Conservation (phyloP, 1,140 invertebrate genomes). For the Drosophila serrata region DNA sequence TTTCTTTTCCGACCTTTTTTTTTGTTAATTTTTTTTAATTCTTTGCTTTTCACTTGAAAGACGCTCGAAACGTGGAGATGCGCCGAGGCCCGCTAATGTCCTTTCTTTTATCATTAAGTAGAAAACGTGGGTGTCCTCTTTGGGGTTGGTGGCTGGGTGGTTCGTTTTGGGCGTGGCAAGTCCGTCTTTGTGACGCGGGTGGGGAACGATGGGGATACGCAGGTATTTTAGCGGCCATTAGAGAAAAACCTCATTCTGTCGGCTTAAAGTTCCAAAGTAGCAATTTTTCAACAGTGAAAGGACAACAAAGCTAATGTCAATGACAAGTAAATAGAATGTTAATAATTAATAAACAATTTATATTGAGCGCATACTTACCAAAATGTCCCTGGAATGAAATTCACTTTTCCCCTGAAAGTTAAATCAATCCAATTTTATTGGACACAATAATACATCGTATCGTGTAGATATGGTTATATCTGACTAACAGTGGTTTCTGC, state of each 20-base stretch:
- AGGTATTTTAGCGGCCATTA: conserved; percentile 76
- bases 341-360: conserved; percentile 52
- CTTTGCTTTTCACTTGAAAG: conserved; percentile 84
- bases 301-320: conserved; percentile 14
- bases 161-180: conserved; percentile 38
- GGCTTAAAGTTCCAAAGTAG: conserved; percentile 73
- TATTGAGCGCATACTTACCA: conserved; percentile 19
- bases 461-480: conserved; percentile 6
- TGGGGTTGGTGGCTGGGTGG: conserved; percentile 45
- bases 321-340: conserved; percentile 33
- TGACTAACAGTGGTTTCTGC: conserved; percentile 31
- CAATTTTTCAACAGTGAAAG: conserved; percentile 13
- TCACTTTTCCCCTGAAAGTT: background rate
- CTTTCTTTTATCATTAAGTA: conserved; percentile 84
- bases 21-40: conserved; percentile 84
- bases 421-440: background rate
- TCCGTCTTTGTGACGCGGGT: background rate
- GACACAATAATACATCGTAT: background rate
- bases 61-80: conserved; percentile 74
- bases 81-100: conserved; percentile 78
- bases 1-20: conserved; percentile 52
- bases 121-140: conserved; percentile 67
- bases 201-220: conserved; percentile 34
- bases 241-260: conserved; percentile 49
- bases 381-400: background rate